phyloP scores from a whole-genome alignment of 2,888 invertebrate species.

The Microplitis deprimator region DNA sequence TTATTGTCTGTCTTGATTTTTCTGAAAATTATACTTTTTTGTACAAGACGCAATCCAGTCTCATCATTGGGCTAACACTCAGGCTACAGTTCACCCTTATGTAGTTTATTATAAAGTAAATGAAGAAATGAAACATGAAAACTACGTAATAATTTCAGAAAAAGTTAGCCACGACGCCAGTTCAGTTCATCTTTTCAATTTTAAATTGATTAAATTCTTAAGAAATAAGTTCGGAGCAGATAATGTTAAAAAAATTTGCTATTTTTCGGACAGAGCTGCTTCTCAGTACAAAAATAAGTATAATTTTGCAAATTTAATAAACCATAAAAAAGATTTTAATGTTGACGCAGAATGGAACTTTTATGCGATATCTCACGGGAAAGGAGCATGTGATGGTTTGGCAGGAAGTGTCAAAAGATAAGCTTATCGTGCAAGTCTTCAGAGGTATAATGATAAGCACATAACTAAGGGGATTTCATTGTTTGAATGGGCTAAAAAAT shows the following conservation, averaged over 20 bases:
- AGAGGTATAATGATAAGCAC: not conserved
- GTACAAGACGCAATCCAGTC: slow-evolving; percentile 9
- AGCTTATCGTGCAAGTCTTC: too few relatives aligned
- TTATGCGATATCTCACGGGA: not conserved
- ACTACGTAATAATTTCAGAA: slow-evolving; percentile 15
- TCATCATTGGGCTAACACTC: not conserved
- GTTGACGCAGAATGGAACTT: slow-evolving; percentile 17
- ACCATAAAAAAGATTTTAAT: slow-evolving; percentile 4
- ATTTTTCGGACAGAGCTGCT: slow-evolving; percentile 21
- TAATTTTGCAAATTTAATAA: slow-evolving; percentile 7
- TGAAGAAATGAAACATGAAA: not conserved
- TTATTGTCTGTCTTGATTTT: not conserved
- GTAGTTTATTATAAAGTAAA: slow-evolving; percentile 7
- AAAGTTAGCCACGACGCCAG: slow-evolving; percentile 3
- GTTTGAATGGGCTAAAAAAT: not conserved
- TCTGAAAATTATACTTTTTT: slow-evolving; percentile 13
- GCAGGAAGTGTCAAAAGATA: slow-evolving; percentile 1
- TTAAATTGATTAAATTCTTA: slow-evolving; percentile 1
- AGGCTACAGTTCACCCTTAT: slow-evolving; percentile 15
- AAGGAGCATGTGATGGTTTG: slow-evolving; percentile 20
- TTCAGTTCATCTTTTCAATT: slow-evolving; percentile 7
- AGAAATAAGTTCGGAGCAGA: not conserved
- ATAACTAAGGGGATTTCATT: slow-evolving; percentile 5
- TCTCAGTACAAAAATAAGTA: slow-evolving; percentile 25
- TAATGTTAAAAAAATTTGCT: not conserved